Percentiles rank a stretch among this genome's conserved stretches.
Conservation (phyloP, 30 jellyfish, hydroid and myxozoan genomes). For the Aurelia sp. region DNA sequence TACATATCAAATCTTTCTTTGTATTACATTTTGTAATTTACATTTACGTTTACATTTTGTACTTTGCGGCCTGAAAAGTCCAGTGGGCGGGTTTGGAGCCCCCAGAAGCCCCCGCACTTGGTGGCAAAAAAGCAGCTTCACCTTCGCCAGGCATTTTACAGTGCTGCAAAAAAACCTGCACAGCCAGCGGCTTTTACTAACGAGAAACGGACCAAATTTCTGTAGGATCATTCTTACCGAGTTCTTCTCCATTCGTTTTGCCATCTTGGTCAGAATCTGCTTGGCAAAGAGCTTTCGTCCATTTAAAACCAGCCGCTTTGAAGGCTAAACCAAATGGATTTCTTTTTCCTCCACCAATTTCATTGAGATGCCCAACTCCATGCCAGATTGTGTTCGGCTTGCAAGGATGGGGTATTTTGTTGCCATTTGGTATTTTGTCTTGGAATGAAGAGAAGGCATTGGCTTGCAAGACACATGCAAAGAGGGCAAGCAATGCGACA, state of each 20-base stretch:
- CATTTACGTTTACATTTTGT: too few relatives aligned
- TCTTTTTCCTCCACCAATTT: constrained; percentile 74
- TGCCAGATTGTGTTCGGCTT: constrained; percentile 59
- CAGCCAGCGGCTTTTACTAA: too few relatives aligned
- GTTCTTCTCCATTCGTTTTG: constrained; percentile 71
- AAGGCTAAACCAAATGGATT: constrained; percentile 75
- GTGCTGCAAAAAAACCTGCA: too few relatives aligned
- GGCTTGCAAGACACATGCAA: not conserved
- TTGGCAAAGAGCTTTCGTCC: constrained; percentile 68
- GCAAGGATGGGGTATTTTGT: constrained; percentile 73
- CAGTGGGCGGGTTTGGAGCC: too few relatives aligned
- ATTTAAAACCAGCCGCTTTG: constrained; percentile 51
- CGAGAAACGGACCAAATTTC: too few relatives aligned
- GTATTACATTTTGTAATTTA: too few relatives aligned
- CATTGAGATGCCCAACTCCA: constrained; percentile 71
- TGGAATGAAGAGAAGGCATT: not conserved
- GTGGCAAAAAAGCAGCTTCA: too few relatives aligned
- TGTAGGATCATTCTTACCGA: constrained; percentile 13
- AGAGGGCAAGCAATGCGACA: not conserved
- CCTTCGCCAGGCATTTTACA: too few relatives aligned
- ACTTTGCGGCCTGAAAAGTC: too few relatives aligned
- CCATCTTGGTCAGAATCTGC: constrained; percentile 82
- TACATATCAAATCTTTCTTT: too few relatives aligned
- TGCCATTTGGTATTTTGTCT: constrained; percentile 76
- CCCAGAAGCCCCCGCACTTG: too few relatives aligned